Conservation (phyloP, 2,113 vertebrate genomes). For the Numida meleagris region DNA sequence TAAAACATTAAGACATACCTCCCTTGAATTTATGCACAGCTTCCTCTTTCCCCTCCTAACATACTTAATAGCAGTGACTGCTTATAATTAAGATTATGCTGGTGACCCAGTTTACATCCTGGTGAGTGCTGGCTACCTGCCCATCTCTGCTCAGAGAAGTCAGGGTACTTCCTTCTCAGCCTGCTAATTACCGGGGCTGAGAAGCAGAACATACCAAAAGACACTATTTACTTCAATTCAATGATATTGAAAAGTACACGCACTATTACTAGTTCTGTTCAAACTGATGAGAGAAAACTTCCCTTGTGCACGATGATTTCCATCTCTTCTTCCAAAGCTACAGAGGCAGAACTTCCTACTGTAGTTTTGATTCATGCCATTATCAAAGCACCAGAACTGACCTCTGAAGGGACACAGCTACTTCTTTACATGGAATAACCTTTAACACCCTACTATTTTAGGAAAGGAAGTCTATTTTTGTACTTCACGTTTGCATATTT, state of each 20-base stretch:
- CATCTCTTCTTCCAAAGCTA: neutral
- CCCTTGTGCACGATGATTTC: neutral
- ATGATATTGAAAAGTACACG: constrained; percentile 41
- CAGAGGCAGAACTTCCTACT: neutral
- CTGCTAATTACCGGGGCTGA: constrained; percentile 53
- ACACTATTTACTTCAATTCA: constrained; percentile 43
- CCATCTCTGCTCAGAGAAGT: constrained; percentile 48
- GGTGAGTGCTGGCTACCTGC: constrained; percentile 41
- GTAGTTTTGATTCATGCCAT: neutral
- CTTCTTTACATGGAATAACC: neutral
- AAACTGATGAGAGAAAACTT: neutral
- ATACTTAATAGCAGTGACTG: neutral
- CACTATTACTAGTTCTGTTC: neutral
- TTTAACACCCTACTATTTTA: neutral
- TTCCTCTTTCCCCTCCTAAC: neutral
- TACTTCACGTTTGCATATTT: neutral
- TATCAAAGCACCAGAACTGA: neutral
- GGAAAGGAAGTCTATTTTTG: neutral
- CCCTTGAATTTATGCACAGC: neutral
- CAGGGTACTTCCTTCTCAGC: constrained; percentile 63
- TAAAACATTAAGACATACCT: neutral
- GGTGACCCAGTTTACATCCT: constrained; percentile 44
- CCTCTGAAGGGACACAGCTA: neutral
- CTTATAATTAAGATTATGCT: neutral
- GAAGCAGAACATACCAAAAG: constrained; percentile 7